Evolutionary conservation across 2,113 vertebrate genomes (phyloP), one percentile per base, ranked within the genome.

Genomic region (Lagopus leucura): DNA sequence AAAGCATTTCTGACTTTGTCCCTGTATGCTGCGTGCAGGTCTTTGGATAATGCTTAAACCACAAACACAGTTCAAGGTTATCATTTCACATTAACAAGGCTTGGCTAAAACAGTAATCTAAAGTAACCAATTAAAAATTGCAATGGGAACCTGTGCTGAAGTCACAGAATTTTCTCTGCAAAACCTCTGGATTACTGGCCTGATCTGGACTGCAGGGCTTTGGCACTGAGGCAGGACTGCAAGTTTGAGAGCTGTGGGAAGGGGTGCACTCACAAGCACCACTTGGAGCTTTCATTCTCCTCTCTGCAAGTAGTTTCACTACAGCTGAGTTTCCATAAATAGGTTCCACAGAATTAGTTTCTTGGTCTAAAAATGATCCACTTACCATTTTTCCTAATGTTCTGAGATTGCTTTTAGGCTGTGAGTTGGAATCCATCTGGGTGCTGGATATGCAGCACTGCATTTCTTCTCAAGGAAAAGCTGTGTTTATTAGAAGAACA

Each of bases 91-190:
- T 96, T 96, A 96, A 95, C 93, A 78, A 84, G 80, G 43, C 38
- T 6, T 96, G 93, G 86, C 88, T 86, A 88, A 86, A 88, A 94
- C 76, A 87, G 65, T 88, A 94, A 96, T 94, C 94, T 94, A 83
- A 95, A 94, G 93, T 96, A 96, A 96, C 93, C 90, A 92, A 82
- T 96, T 96, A 93, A 95, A 83, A 92, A 93, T 93, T 70, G 88
- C 81, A 69, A n/a, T 86, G 73, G 57, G 34, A 92, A 61, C 52
- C 80, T 81, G 54, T 28, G 57, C 30, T 94, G 89, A 95, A 96
- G 87, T 94, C 11, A 91, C 80, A 93, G 93, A 95, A 95, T 96
- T 95, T 95, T 96, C 80, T 96, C 57, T 38, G 25, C 13, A 11
- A 81, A 86, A 86, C 32, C 32, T 86, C 75, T 77, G 0, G 0